Percentiles rank a stretch among this genome's conserved stretches.
Conservation (phyloP, 2,797 vertebrate species). For the Gymnocypris eckloni region DNA sequence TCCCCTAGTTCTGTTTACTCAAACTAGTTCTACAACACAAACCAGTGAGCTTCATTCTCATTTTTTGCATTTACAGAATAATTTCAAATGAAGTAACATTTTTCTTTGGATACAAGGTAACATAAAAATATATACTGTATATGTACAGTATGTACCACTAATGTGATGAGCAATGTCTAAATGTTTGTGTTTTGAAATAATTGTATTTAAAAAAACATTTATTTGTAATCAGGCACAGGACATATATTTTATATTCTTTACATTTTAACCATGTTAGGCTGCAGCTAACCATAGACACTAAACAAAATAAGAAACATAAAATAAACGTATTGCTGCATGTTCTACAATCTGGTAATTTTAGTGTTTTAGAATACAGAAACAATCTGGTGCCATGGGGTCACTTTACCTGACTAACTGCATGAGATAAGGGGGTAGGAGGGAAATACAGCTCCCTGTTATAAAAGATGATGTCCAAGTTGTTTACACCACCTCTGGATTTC, state of each 20-base stretch:
- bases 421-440: slow-evolving; percentile 51
- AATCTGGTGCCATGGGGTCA: slow-evolving; percentile 13
- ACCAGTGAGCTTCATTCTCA: not conserved
- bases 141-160: not conserved
- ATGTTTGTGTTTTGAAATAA: not conserved
- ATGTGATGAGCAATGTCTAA: not conserved
- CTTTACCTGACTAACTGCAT: slow-evolving; percentile 15
- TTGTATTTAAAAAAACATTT: not conserved
- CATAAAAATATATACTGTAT: not conserved
- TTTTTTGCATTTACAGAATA: not conserved
- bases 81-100: not conserved
- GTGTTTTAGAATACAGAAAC: not conserved
- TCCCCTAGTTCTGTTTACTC: slow-evolving; percentile 43
- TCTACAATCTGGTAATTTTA: not conserved
- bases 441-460: slow-evolving; percentile 62
- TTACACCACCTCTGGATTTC: slow-evolving; percentile 55
- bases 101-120: not conserved
- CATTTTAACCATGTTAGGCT: not conserved
- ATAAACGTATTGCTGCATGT: not conserved
- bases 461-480: slow-evolving; percentile 49
- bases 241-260: not conserved
- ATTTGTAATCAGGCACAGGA: not conserved
- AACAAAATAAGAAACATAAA: not conserved
- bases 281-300: not conserved
- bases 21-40: not conserved